A percentile compares a stretch with the other conserved stretches of the same genome.
These are phyloP conservation scores for silkworm (Bombyx mori) DNA, from an alignment of 1,140 invertebrate genomes.

Conservation along the genomic window DNA sequence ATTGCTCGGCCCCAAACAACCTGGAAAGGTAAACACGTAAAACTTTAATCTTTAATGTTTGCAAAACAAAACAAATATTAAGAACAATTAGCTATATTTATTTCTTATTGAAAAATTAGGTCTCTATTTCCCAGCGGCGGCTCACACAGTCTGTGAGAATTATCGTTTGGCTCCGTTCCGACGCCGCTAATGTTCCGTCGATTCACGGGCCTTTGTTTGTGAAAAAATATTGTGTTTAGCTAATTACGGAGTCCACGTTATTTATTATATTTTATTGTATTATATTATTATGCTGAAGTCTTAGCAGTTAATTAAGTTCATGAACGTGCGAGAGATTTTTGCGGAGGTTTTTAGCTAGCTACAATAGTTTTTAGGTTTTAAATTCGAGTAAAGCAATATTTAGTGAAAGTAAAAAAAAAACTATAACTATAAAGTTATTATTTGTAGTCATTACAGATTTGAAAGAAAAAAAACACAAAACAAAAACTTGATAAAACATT, in stretches of 20 bases:
- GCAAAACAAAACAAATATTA: constrained; percentile 17
- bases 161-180: constrained; percentile 18
- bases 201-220: constrained; percentile 16
- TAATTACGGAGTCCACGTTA: constrained; percentile 11
- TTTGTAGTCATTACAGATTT: no score
- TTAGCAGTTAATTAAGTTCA: no score
- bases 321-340: no score
- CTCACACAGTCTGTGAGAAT: constrained; percentile 40
- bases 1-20: no score
- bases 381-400: no score
- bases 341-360: no score
- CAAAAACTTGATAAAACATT: no score
- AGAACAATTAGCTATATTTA: constrained; percentile 17
- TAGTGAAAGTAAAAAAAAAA: no score
- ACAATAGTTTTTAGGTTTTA: no score
- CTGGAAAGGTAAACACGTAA: no score
- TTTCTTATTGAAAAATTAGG: constrained; percentile 32
- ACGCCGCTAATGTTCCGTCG: constrained; percentile 10
- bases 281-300: neutral
- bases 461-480: no score
- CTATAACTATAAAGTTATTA: no score
- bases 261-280: constrained; percentile 9
- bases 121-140: constrained; percentile 30
- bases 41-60: neutral
- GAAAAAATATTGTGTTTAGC: constrained; percentile 26